Evolutionary conservation across 1,140 invertebrate species (phyloP).

Genomic region (Sminthurinus signatus): DNA sequence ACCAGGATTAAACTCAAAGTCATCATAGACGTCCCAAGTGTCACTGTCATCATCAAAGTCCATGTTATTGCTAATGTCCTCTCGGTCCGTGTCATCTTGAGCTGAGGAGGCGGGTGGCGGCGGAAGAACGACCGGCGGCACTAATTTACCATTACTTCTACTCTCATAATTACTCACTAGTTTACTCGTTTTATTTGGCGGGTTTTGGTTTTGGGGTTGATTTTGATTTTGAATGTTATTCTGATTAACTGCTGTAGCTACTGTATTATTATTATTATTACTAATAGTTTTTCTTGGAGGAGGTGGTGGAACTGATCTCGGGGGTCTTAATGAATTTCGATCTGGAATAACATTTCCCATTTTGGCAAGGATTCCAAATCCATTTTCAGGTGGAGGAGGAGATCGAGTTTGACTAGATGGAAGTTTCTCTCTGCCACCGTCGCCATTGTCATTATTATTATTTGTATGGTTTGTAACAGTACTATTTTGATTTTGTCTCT

Average conservation of each 20-base stretch:
- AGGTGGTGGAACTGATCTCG: slow-evolving; percentile 9
- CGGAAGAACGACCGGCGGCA: no score
- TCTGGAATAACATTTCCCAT: slow-evolving; percentile 13
- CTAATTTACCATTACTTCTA: not conserved
- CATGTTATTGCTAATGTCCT: no score
- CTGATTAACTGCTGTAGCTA: no score
- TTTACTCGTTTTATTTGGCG: not conserved
- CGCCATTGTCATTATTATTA: not conserved
- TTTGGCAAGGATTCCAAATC: slow-evolving; percentile 9
- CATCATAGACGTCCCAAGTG: slow-evolving; percentile 28
- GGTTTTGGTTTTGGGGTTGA: not conserved
- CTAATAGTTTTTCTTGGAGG: slow-evolving; percentile 12
- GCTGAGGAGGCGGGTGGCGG: no score
- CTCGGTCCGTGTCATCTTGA: no score
- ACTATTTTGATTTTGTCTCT: not conserved
- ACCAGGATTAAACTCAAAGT: slow-evolving; percentile 22
- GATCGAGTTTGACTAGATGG: not conserved
- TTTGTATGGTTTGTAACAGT: not conserved
- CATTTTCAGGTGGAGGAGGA: slow-evolving; percentile 10
- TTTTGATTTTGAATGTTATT: no score
- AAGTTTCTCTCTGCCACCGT: not conserved
- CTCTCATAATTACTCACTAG: not conserved
- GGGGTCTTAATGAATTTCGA: not conserved
- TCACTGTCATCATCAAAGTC: slow-evolving; percentile 30
- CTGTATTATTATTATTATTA: no score